Evolutionary conservation across 2,113 vertebrate genomes (phyloP).

Genomic region (Hiodon tergisus): DNA sequence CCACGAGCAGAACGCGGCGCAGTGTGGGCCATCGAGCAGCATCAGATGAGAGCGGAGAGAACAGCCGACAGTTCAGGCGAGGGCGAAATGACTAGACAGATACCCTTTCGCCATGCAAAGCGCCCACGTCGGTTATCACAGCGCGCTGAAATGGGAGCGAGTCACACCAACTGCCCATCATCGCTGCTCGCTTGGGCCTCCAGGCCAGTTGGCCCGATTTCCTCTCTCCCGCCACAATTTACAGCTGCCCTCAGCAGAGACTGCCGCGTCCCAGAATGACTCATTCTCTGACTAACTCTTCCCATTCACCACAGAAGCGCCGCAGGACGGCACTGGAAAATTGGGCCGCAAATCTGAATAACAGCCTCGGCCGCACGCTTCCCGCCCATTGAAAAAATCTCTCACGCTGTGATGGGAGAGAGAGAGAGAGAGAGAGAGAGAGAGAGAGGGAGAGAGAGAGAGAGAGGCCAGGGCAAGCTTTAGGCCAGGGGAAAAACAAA

Average conservation of each 20-base stretch:
- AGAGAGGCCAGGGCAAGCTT: background rate
- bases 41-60: too few species aligned
- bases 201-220: background rate
- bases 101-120: too few species aligned
- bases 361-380: slow-evolving; percentile 14
- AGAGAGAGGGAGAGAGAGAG: background rate
- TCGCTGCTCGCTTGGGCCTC: background rate
- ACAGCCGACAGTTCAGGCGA: too few species aligned
- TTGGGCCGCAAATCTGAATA: slow-evolving; percentile 19
- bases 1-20: too few species aligned
- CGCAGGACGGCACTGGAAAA: slow-evolving; percentile 23
- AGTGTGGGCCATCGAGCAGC: too few species aligned
- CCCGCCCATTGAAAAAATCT: slow-evolving; percentile 27
- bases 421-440: background rate
- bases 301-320: slow-evolving; percentile 36
- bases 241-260: slow-evolving; percentile 38
- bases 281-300: slow-evolving; percentile 45
- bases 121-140: background rate
- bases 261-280: slow-evolving; percentile 41
- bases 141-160: background rate
- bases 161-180: background rate
- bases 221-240: background rate
- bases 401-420: slow-evolving; percentile 3
- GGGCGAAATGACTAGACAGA: too few species aligned
- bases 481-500: background rate